phyloP scores from a whole-genome alignment of 2,113 vertebrate genomes.

The Ornithorhynchus anatinus region DNA sequence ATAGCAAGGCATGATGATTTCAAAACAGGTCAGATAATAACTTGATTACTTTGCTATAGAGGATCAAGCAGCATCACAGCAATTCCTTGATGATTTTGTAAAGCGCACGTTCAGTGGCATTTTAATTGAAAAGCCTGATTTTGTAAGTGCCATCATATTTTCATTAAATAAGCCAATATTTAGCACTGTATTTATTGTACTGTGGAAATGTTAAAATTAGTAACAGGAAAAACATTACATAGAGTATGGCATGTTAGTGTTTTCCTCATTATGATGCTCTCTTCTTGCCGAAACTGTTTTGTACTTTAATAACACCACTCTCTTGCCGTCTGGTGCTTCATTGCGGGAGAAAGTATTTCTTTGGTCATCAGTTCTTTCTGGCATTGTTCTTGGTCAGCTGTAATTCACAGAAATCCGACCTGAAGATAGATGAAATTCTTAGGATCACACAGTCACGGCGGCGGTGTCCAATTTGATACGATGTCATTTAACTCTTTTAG shows the following conservation, averaged over 20 bases:
- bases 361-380: too few species aligned
- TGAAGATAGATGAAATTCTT: slow-evolving; percentile 58
- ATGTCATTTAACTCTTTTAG: slow-evolving; percentile 67
- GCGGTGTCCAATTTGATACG: slow-evolving; percentile 63
- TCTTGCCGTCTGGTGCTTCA: slow-evolving; percentile 18
- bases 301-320: slow-evolving; percentile 24
- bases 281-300: slow-evolving; percentile 29
- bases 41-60: background rate
- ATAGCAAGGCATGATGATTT: background rate
- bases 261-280: slow-evolving; percentile 13
- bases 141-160: slow-evolving; percentile 24
- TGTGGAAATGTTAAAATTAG: slow-evolving; percentile 11
- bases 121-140: slow-evolving; percentile 13
- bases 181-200: slow-evolving; percentile 12
- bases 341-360: slow-evolving; percentile 44
- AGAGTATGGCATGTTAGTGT: background rate
- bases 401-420: slow-evolving; percentile 11
- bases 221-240: background rate
- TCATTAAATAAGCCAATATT: slow-evolving; percentile 34
- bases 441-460: slow-evolving; percentile 58
- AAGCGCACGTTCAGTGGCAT: background rate
- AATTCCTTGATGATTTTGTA: slow-evolving; percentile 8
- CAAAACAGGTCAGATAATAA: slow-evolving; percentile 10
- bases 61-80: background rate
- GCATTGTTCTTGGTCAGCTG: slow-evolving; percentile 9